These are phyloP conservation scores for Florisuga fusca DNA, from an alignment of 2,797 vertebrate genomes.

Conservation along the genomic window DNA sequence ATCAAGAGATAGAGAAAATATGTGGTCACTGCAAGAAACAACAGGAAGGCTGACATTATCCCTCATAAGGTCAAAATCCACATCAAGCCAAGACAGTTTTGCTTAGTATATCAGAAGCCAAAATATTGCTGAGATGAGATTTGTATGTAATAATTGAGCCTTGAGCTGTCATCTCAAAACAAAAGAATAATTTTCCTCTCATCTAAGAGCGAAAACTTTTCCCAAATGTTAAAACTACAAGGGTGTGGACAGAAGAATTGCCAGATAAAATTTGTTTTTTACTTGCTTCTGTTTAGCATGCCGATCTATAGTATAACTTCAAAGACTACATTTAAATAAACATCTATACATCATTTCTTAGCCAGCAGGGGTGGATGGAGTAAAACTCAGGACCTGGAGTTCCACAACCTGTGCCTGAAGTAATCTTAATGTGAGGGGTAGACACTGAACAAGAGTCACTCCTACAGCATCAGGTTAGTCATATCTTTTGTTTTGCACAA, in stretches of 20 bases:
- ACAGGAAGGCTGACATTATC: conserved; percentile 57
- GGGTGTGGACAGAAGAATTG: not conserved
- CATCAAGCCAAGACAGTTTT: conserved; percentile 44
- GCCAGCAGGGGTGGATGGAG: not conserved
- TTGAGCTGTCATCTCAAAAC: conserved; percentile 35
- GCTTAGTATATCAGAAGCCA: conserved; percentile 43
- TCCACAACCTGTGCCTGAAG: not conserved
- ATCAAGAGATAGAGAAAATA: conserved; percentile 28
- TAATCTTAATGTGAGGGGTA: not conserved
- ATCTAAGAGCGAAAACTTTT: conserved; percentile 34
- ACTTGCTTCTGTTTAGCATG: not conserved
- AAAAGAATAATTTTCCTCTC: conserved; percentile 37
- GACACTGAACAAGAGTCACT: not conserved
- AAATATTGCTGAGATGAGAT: conserved; percentile 51
- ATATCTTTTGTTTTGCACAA: not conserved
- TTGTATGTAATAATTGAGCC: conserved; percentile 46
- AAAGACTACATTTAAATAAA: conserved; percentile 14
- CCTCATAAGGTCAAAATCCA: conserved; percentile 52
- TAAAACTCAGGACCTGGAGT: not conserved
- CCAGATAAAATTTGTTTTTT: not conserved
- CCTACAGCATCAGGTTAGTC: not conserved
- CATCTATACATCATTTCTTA: not conserved
- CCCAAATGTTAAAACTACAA: not conserved
- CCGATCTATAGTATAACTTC: not conserved
- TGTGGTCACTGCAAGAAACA: conserved; percentile 43